A percentile compares a stretch with the other conserved stretches of the same genome.
These are phyloP conservation scores for Acanthurus tractus DNA, from an alignment of 2,797 vertebrate genomes.

Conservation along the genomic window DNA sequence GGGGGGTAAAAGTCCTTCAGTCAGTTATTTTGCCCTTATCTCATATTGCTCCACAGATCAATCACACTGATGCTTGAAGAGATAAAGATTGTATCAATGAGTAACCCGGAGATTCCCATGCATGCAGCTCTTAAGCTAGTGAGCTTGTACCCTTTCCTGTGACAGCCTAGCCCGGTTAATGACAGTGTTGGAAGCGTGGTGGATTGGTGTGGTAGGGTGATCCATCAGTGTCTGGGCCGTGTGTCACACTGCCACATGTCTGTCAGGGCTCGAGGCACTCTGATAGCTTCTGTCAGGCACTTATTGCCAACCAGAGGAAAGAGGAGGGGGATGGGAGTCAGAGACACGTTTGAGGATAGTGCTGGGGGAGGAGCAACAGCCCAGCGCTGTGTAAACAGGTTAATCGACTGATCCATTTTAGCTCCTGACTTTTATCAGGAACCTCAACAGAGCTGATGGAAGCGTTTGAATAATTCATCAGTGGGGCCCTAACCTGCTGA, in stretches of 20 bases:
- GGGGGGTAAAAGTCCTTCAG: constrained; percentile 69
- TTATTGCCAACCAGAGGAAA: constrained; percentile 81
- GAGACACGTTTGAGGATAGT: constrained; percentile 54
- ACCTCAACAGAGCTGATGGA: constrained; percentile 90
- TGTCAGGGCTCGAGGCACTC: constrained; percentile 79
- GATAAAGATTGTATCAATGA: constrained; percentile 66
- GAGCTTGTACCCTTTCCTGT: constrained; percentile 27
- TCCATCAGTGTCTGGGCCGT: constrained; percentile 82
- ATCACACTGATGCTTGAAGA: constrained; percentile 43
- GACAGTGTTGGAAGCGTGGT: constrained; percentile 67
- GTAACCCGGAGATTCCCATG: constrained; percentile 57
- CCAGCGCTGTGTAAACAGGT: constrained; percentile 92
- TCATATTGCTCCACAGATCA: constrained; percentile 60
- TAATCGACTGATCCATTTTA: constrained; percentile 96
- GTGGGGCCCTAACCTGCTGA: constrained; percentile 89
- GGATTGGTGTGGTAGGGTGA: constrained; percentile 67
- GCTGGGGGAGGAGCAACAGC: constrained; percentile 75
- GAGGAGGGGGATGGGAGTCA: constrained; percentile 54
- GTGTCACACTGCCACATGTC: constrained; percentile 82
- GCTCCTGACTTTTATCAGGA: constrained; percentile 93
- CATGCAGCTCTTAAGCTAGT: constrained; percentile 42
- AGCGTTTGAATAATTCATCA: constrained; percentile 94
- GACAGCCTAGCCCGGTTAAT: constrained; percentile 75
- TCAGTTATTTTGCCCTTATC: constrained; percentile 57
- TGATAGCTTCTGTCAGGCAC: constrained; percentile 87